Evolutionary conservation across 2,888 invertebrate genomes (phyloP).

Genomic region (Venustoraphidia nigricollis): DNA sequence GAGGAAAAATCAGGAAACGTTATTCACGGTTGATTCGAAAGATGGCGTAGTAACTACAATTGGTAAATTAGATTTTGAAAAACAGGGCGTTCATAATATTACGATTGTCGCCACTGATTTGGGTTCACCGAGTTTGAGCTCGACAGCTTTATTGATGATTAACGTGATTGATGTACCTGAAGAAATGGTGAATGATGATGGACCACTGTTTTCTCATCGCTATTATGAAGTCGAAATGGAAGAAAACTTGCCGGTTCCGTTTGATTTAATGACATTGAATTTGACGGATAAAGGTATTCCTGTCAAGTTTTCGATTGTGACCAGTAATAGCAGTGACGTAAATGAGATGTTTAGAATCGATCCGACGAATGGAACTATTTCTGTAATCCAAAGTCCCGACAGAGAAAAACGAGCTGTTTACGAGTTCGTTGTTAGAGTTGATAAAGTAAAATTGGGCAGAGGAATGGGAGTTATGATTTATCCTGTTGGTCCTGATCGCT

Average conservation of each 20-base stretch:
- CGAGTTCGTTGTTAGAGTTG: slow-evolving; percentile 36
- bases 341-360: slow-evolving; percentile 57
- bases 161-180: slow-evolving; percentile 51
- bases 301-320: slow-evolving; percentile 46
- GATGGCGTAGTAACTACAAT: slow-evolving; percentile 69
- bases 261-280: slow-evolving; percentile 60
- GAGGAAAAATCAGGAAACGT: slow-evolving; percentile 40
- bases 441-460: slow-evolving; percentile 39
- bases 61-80: slow-evolving; percentile 56
- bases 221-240: slow-evolving; percentile 72
- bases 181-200: slow-evolving; percentile 23
- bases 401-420: slow-evolving; percentile 54
- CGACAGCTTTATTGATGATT: slow-evolving; percentile 56
- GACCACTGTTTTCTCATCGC: slow-evolving; percentile 27
- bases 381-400: slow-evolving; percentile 57
- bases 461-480: slow-evolving; percentile 61
- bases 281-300: slow-evolving; percentile 50
- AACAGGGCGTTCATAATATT: slow-evolving; percentile 49
- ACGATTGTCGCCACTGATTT: slow-evolving; percentile 73
- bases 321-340: slow-evolving; percentile 40
- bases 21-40: slow-evolving; percentile 71
- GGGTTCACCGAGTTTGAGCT: slow-evolving; percentile 67
- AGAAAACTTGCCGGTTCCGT: slow-evolving; percentile 64
- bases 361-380: slow-evolving; percentile 58
- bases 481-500: slow-evolving; percentile 54